Evolutionary conservation across 2,113 vertebrate genomes (phyloP), one percentile per base, ranked within the genome.

Genomic region (Sebastes fasciatus): DNA sequence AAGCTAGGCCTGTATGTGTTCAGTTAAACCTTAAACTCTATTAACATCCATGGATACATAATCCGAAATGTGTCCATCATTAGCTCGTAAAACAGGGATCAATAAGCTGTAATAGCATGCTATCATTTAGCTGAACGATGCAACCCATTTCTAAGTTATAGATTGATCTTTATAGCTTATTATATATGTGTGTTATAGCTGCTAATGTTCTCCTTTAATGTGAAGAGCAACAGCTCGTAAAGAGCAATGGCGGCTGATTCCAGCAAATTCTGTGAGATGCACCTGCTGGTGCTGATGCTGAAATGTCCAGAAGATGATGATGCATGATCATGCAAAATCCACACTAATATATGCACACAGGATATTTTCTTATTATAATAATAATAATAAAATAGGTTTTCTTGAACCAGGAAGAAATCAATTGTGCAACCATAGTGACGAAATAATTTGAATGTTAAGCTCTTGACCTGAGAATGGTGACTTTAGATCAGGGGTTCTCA

Each of bases 201-300:
- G n/a, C 19, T 51, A 0, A 34, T 60, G 43, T 19, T 62, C 23
- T 74, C 45, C 10, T 43, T 62, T 71, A 13, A 23, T 42, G 1
- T 58, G 13, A 62, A 58, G 8, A 42, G 42, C n/a, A 84, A 64
- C 63, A 73, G 21, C 49, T 75, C 34, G 4, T 34, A 12, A 19
- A 43, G 45, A 68, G 86, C 92, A 93, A 95, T 95, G 95, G 90
- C 93, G 93, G 82, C 92, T 94, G 77, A 85, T 96, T 97, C 96
- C 87, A 96, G 95, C 92, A 96, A 86, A 90, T 96, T 97, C 95
- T 88, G 65, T 55, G 64, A 71, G 73, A 62, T 89, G 89, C 85
- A 94, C 93, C 90, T 93, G 88, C 84, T 51, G 85, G 77, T 91
- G 85, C 83, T 90, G 91, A 86, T 92, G 90, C 57, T 91, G 79